Conservation (phyloP, 1,140 invertebrate genomes). For the Pogonus chalceus region DNA sequence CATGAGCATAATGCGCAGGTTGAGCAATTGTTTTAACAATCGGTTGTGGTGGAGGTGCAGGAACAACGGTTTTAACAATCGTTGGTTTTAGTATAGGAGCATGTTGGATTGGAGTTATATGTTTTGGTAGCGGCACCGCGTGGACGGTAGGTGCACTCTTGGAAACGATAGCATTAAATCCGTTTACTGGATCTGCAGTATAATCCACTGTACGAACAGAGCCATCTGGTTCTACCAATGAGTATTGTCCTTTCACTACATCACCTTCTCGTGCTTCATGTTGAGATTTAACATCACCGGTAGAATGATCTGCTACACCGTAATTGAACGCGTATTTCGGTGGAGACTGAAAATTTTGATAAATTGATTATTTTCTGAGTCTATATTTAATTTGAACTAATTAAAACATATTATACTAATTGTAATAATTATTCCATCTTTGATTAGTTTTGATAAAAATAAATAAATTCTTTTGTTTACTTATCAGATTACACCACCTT, state of each 20-base stretch:
- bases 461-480: background rate
- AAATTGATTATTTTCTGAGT: background rate
- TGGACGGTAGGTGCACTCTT: conserved; percentile 44
- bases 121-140: conserved; percentile 11
- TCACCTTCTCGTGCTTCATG: conserved; percentile 42
- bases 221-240: conserved; percentile 55
- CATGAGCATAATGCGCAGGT: too few relatives aligned
- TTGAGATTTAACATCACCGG: conserved; percentile 41
- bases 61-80: conserved; percentile 8
- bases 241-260: conserved; percentile 51
- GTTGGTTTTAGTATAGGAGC: conserved; percentile 18
- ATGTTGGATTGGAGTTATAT: conserved; percentile 19
- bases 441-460: background rate
- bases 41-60: conserved; percentile 24
- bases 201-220: conserved; percentile 52
- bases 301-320: conserved; percentile 40
- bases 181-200: conserved; percentile 44
- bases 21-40: too few relatives aligned
- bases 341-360: background rate
- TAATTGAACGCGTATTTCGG: conserved; percentile 46
- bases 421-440: background rate
- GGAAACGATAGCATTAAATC: conserved; percentile 46
- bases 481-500: too few relatives aligned
- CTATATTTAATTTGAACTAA: background rate
- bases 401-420: background rate